Evolutionary conservation across 2,113 vertebrate species (phyloP).

Genomic region (Notarius lentiginosus): DNA sequence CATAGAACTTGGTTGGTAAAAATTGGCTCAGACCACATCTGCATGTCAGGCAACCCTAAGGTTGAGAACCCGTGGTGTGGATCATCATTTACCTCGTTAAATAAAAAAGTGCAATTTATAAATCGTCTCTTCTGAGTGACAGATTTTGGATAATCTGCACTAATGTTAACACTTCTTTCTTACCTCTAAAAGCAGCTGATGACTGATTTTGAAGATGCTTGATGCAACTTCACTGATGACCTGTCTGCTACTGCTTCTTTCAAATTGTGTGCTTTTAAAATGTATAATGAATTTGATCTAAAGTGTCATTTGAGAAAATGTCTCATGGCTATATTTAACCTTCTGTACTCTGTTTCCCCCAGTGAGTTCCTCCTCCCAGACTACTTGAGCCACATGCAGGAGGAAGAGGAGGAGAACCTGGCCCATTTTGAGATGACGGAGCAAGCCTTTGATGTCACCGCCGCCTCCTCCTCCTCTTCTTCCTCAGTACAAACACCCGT

Average conservation of each 20-base stretch:
- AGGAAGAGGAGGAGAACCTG: constrained; percentile 50
- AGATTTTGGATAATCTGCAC: background rate
- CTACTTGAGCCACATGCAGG: constrained; percentile 60
- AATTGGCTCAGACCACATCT: background rate
- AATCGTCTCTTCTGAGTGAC: background rate
- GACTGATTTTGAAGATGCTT: background rate
- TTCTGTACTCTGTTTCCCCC: constrained; percentile 3
- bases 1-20: background rate
- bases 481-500: constrained; percentile 71
- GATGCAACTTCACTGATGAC: background rate
- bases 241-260: background rate
- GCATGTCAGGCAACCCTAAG: background rate
- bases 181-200: constrained; percentile 4
- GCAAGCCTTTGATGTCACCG: constrained; percentile 49
- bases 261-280: background rate
- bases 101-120: background rate
- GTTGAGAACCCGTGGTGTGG: background rate
- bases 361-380: constrained; percentile 62
- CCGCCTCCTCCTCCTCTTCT: constrained; percentile 52
- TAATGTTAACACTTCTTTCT: background rate
- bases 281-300: background rate
- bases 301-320: background rate
- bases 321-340: background rate
- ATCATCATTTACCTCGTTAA: background rate
- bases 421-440: constrained; percentile 56